Evolutionary conservation across 2,113 vertebrate species (phyloP).

Genomic region (Perca fluviatilis): DNA sequence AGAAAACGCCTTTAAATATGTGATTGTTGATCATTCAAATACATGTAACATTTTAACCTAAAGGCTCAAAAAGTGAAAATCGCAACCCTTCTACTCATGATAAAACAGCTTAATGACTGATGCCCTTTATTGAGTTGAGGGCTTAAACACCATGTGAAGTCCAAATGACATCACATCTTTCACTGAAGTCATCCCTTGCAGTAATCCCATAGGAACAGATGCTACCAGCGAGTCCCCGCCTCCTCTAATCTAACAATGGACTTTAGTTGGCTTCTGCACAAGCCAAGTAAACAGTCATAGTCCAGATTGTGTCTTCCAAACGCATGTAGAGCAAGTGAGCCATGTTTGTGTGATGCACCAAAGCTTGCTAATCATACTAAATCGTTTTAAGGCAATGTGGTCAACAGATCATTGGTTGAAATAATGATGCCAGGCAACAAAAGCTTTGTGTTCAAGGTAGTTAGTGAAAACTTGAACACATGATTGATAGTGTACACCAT

Average conservation of each 20-base stretch:
- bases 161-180: slow-evolving; percentile 69
- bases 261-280: slow-evolving; percentile 49
- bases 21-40: background rate
- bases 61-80: slow-evolving; percentile 58
- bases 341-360: slow-evolving; percentile 36
- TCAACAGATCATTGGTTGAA: slow-evolving; percentile 38
- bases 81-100: slow-evolving; percentile 10
- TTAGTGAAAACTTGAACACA: background rate
- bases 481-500: background rate
- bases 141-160: slow-evolving; percentile 37
- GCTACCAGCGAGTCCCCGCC: slow-evolving; percentile 63
- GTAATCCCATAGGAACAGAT: slow-evolving; percentile 83
- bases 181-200: slow-evolving; percentile 68
- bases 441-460: background rate
- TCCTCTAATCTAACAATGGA: slow-evolving; percentile 71
- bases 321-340: slow-evolving; percentile 19
- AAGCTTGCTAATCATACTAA: slow-evolving; percentile 53
- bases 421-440: slow-evolving; percentile 8
- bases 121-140: slow-evolving; percentile 16
- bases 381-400: slow-evolving; percentile 36
- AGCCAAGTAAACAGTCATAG: slow-evolving; percentile 49
- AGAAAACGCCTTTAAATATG: background rate
- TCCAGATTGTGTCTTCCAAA: slow-evolving; percentile 54
- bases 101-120: slow-evolving; percentile 44
- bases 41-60: background rate